A percentile compares a stretch with the other conserved stretches of the same genome.
Evolutionary conservation across 2,113 vertebrate genomes (phyloP).

Genomic region (Climacteris rufus): DNA sequence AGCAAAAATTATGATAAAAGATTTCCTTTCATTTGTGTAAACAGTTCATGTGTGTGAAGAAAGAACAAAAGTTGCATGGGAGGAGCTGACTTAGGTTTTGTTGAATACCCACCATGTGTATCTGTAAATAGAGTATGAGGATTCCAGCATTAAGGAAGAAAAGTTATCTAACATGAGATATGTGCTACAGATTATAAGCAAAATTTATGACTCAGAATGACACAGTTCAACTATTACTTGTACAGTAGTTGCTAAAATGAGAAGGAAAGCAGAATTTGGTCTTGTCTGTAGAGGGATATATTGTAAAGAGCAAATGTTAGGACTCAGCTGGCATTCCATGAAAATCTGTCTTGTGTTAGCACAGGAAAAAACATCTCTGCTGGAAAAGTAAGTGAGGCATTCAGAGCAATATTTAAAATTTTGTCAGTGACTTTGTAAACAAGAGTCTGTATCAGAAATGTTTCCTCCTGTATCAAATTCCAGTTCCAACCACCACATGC

Average conservation of each 20-base stretch:
- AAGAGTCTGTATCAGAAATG: neutral
- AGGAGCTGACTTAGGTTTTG: neutral
- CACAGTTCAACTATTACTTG: neutral
- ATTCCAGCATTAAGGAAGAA: neutral
- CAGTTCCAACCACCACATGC: neutral
- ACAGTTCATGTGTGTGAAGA: neutral
- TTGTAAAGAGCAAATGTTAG: neutral
- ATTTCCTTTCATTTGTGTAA: neutral
- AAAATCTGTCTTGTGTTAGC: slow-evolving; percentile 6
- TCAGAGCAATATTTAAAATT: neutral
- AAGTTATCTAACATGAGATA: neutral
- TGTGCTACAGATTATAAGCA: neutral
- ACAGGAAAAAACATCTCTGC: neutral
- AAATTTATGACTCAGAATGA: neutral
- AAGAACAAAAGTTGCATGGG: neutral
- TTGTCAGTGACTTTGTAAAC: neutral
- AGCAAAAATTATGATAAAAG: neutral
- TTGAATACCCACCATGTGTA: neutral
- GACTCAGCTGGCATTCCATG: neutral
- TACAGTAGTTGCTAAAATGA: neutral
- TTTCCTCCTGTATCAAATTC: neutral
- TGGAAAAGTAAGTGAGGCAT: slow-evolving; percentile 6
- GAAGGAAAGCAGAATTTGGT: neutral
- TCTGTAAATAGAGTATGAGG: neutral
- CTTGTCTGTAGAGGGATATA: neutral